Percentiles rank a stretch among this genome's conserved stretches.
Evolutionary conservation across 2,888 invertebrate species (phyloP).

Genomic region (Chymomyza amoena): DNA sequence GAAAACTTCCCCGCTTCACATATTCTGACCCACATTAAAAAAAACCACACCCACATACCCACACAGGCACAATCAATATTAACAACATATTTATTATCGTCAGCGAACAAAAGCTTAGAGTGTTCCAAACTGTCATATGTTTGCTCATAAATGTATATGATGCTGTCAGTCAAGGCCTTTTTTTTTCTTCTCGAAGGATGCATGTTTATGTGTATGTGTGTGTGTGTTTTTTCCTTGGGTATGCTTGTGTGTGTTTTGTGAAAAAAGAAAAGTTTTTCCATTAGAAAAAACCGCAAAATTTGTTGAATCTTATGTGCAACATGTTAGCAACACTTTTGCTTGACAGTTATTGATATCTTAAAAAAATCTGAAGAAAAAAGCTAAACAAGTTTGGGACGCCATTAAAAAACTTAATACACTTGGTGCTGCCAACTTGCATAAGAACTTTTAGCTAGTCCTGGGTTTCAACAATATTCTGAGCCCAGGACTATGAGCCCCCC

Average conservation of each 20-base stretch:
- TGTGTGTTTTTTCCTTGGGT: neutral
- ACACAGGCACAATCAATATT: slow-evolving; percentile 34
- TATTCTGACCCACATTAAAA: too few species aligned
- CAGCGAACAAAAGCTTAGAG: slow-evolving; percentile 22
- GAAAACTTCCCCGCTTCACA: too few species aligned
- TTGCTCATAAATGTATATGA: slow-evolving; percentile 22
- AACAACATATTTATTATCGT: slow-evolving; percentile 28
- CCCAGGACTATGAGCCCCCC: slow-evolving; percentile 1
- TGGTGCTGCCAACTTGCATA: neutral
- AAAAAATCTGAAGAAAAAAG: neutral
- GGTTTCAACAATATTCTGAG: neutral
- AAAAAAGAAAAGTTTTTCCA: slow-evolving; percentile 3
- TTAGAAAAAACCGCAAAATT: slow-evolving; percentile 4
- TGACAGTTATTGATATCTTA: slow-evolving; percentile 9
- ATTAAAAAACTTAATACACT: neutral
- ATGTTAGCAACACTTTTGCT: slow-evolving; percentile 7
- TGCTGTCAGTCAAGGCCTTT: slow-evolving; percentile 22
- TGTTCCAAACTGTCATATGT: slow-evolving; percentile 27
- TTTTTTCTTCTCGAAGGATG: neutral
- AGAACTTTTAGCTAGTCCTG: neutral
- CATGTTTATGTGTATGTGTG: slow-evolving; percentile 1
- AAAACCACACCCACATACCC: too few species aligned
- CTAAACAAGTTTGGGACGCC: neutral
- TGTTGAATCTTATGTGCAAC: slow-evolving; percentile 2
- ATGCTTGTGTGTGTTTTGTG: neutral